Evolutionary conservation across 2,113 vertebrate genomes (phyloP).

Genomic region (Neogobius melanostomus): DNA sequence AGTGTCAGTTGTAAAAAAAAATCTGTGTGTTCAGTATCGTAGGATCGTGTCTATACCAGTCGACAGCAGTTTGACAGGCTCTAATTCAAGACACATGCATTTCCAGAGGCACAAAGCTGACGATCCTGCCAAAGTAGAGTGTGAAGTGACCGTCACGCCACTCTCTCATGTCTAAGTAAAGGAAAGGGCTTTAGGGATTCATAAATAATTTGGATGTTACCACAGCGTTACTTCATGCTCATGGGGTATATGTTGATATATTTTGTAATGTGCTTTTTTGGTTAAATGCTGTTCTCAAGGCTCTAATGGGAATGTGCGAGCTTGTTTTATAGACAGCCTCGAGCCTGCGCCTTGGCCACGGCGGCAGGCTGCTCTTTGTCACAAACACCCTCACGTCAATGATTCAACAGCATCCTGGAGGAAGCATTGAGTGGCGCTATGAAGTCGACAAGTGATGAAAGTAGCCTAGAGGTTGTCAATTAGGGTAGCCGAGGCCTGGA

Average conservation of each 20-base stretch:
- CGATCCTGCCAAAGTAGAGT: slow-evolving; percentile 81
- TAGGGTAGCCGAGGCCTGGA: slow-evolving; percentile 84
- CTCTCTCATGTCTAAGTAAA: slow-evolving; percentile 30
- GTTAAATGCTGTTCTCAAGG: slow-evolving; percentile 57
- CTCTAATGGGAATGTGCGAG: slow-evolving; percentile 57
- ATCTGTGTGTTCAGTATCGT: slow-evolving; percentile 83
- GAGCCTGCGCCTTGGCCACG: slow-evolving; percentile 63
- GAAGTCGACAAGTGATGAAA: slow-evolving; percentile 93
- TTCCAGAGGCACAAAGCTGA: slow-evolving; percentile 89
- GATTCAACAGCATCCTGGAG: slow-evolving; percentile 85
- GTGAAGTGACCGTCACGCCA: slow-evolving; percentile 81
- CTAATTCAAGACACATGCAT: slow-evolving; percentile 91
- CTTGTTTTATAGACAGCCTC: slow-evolving; percentile 75
- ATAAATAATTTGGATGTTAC: neutral
- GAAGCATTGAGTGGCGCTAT: slow-evolving; percentile 88
- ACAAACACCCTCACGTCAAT: slow-evolving; percentile 82
- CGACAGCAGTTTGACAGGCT: slow-evolving; percentile 85
- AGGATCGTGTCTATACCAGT: slow-evolving; percentile 83
- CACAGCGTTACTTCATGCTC: neutral
- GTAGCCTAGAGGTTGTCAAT: slow-evolving; percentile 91
- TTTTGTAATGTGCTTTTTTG: slow-evolving; percentile 22
- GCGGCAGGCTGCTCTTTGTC: slow-evolving; percentile 83
- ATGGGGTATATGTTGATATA: slow-evolving; percentile 9
- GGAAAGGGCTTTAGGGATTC: neutral
- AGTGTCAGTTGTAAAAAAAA: slow-evolving; percentile 88